Evolutionary conservation across 2,888 invertebrate genomes (phyloP).

Genomic region (Drosophila yooni): DNA sequence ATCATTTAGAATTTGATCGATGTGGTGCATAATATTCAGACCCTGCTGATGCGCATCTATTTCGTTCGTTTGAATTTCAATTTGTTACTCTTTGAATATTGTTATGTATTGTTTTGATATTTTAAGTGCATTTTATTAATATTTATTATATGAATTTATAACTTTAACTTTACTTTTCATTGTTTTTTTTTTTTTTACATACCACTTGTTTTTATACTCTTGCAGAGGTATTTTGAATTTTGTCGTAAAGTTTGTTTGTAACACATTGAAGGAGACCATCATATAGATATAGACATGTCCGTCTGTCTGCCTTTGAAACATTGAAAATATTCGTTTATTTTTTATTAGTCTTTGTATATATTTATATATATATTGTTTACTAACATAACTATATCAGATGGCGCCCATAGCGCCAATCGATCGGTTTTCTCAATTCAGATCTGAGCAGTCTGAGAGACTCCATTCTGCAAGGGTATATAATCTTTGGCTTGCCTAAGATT

Average conservation of each 20-base stretch:
- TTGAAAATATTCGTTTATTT: background rate
- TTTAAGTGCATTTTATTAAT: conserved; percentile 27
- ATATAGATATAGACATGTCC: no score
- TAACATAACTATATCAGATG: background rate
- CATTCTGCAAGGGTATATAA: background rate
- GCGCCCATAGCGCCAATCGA: no score
- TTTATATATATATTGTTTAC: background rate
- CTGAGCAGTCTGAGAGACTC: background rate
- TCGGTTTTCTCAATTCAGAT: background rate
- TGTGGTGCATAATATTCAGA: conserved; percentile 19
- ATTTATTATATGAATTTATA: background rate
- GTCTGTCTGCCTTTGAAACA: background rate
- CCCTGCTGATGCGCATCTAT: background rate
- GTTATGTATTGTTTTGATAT: conserved; percentile 18
- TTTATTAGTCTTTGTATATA: background rate
- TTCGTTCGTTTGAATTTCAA: conserved; percentile 1
- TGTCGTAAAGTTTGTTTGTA: background rate
- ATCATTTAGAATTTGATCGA: background rate
- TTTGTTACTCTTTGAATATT: conserved; percentile 10
- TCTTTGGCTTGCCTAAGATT: conserved; percentile 1
- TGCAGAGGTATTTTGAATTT: no score
- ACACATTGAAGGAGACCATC: background rate
- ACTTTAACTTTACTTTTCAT: background rate
- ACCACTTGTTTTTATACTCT: background rate
- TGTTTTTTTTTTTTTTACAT: background rate